Evolutionary conservation across 37 sponge, comb jelly and placozoan species (phyloP), one percentile per base, ranked within the genome.

Genomic region (Tethya wilhelma): DNA sequence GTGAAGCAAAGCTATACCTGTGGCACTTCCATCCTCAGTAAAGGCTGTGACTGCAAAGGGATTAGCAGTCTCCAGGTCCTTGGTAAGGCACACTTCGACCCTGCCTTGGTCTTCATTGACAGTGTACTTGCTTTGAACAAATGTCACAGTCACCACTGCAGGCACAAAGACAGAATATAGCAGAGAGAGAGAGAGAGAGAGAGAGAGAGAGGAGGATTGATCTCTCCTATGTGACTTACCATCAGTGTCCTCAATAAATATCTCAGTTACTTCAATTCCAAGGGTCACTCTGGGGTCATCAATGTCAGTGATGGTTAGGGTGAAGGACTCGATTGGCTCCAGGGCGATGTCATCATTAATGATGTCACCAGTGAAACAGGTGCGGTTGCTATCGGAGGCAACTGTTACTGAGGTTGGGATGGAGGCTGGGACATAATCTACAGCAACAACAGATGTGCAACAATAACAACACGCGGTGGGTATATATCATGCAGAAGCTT

Each of bases 351-450:
- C 2, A 43, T 77, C 78, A 65, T 63, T 28, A 20, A 77, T 25
- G 17, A 77, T 77, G 49, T 28, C 22, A 9, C 78, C 65, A 19
- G 4, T 44, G 53, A 77, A 77, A 42, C 78, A 77, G 53, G 53
- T 31, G 34, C 46, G 42, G 30, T 25, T 3, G 36, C 2, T 17
- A 33, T 22, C 30, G 1, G 34, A 32, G 1, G 70, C 41, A 44
- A 69, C 42, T 9, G 70, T 69, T 9, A 69, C 14, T 14, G 70
- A 43, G 2, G 70, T 41, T 20, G 70, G 70, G 28, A 69, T 69
- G 28, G 14, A 2, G 6, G 25, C 6, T 3, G 39, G 29, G 26
- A 14, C 28, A 29, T 29, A 69, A 29, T 69, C 70, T 69, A 19
- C 38, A 8, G 32, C n/a, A n/a, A n/a, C n/a, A n/a, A n/a, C n/a